Conservation (phyloP, 2,113 vertebrate species). For the Prolemur simus region DNA sequence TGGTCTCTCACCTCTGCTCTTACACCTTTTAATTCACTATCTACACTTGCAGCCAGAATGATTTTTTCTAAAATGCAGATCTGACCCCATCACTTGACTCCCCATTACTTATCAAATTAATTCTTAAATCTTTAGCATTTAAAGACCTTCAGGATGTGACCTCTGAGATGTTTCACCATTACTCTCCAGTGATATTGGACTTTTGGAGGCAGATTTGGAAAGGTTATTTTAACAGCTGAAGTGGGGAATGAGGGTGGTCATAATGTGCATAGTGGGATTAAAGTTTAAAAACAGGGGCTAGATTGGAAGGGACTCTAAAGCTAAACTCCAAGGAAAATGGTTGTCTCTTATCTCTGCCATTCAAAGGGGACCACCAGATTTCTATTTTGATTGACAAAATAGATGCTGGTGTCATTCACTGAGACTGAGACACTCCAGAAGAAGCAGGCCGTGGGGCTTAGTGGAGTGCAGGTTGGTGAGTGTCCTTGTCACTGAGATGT, state of each 20-base stretch:
- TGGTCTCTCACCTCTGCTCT: not conserved
- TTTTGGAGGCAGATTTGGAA: not conserved
- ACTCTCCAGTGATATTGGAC: not conserved
- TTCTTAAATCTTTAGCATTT: not conserved
- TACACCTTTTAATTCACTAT: not conserved
- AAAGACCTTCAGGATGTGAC: not conserved
- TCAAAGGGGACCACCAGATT: not conserved
- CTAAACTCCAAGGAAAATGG: not conserved
- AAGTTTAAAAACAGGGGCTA: not conserved
- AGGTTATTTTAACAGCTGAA: not conserved
- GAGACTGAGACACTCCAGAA: not conserved
- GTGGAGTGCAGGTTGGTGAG: not conserved
- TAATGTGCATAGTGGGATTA: not conserved
- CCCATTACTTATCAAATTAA: not conserved
- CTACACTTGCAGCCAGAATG: not conserved
- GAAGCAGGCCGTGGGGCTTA: not conserved
- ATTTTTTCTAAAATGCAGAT: slow-evolving; percentile 17
- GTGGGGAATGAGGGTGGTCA: not conserved
- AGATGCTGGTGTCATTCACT: not conserved
- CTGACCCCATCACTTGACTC: not conserved
- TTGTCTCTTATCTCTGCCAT: not conserved
- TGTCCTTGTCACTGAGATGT: not conserved
- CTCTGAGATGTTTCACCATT: not conserved
- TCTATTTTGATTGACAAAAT: not conserved
- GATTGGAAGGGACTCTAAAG: not conserved